Conservation (phyloP, 2,113 vertebrate species). For the Hippocampus mohnikei region DNA sequence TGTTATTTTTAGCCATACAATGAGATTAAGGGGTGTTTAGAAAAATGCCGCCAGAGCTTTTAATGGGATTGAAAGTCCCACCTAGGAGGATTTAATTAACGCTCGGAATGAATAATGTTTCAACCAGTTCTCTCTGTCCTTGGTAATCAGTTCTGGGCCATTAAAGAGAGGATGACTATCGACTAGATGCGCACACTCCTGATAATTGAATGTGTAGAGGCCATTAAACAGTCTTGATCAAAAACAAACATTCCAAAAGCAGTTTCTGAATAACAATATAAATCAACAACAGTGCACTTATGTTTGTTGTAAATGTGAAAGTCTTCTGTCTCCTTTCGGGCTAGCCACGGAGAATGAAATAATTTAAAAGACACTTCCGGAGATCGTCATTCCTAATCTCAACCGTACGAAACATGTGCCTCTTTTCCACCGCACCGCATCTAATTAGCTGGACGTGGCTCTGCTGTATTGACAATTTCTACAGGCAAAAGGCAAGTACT, state of each 20-base stretch:
- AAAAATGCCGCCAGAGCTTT: slow-evolving; percentile 41
- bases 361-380: background rate
- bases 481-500: background rate
- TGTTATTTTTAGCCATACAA: slow-evolving; percentile 29
- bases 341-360: background rate
- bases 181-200: slow-evolving; percentile 65
- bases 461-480: background rate
- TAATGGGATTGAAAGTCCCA: slow-evolving; percentile 52
- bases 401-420: background rate
- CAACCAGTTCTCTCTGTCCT: slow-evolving; percentile 59
- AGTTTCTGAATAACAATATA: slow-evolving; percentile 42
- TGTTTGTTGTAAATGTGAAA: slow-evolving; percentile 17
- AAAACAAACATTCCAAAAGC: slow-evolving; percentile 71
- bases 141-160: slow-evolving; percentile 71
- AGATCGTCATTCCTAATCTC: background rate
- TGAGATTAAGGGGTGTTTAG: slow-evolving; percentile 15
- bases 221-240: slow-evolving; percentile 76
- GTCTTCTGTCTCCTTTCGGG: background rate
- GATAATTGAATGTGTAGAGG: slow-evolving; percentile 74
- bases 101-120: slow-evolving; percentile 68
- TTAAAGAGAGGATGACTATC: slow-evolving; percentile 74
- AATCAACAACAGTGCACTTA: slow-evolving; percentile 23
- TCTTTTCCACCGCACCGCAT: background rate
- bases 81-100: slow-evolving; percentile 68
- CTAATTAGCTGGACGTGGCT: background rate